phyloP scores from a whole-genome alignment of 2,797 vertebrate genomes.

The Gouania willdenowi region DNA sequence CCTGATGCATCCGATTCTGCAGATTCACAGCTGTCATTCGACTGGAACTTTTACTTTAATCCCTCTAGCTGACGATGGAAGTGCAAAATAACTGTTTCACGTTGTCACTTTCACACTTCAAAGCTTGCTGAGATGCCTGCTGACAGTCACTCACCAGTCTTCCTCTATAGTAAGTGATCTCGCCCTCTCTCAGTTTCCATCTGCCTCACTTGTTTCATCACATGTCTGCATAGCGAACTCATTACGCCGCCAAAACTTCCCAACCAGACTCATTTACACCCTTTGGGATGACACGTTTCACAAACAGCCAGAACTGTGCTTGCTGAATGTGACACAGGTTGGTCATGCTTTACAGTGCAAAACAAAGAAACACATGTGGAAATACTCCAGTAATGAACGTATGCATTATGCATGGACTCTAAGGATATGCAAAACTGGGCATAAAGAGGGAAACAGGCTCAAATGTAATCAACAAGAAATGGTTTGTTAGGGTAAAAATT shows the following conservation, averaged over 20 bases:
- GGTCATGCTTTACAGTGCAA: not conserved
- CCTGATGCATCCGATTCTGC: not conserved
- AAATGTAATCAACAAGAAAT: too few relatives aligned
- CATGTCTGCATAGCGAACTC: slow-evolving; percentile 18
- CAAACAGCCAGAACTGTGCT: not conserved
- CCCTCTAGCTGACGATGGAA: slow-evolving; percentile 26
- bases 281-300: slow-evolving; percentile 1
- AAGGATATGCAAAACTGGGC: not conserved
- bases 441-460: not conserved
- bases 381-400: not conserved
- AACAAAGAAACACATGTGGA: not conserved
- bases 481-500: too few relatives aligned
- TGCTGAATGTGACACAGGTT: not conserved
- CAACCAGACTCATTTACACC: slow-evolving; percentile 19
- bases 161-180: slow-evolving; percentile 14
- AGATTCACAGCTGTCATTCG: not conserved
- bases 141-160: slow-evolving; percentile 28
- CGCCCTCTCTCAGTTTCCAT: slow-evolving; percentile 12
- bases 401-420: not conserved
- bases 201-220: slow-evolving; percentile 30
- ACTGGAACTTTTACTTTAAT: slow-evolving; percentile 10
- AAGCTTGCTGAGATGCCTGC: slow-evolving; percentile 22
- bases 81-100: slow-evolving; percentile 27
- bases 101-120: slow-evolving; percentile 34
- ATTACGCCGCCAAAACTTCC: slow-evolving; percentile 1